Evolutionary conservation across 2,797 vertebrate genomes (phyloP), one percentile per base, ranked within the genome.

Genomic region (Salmo trutta): DNA sequence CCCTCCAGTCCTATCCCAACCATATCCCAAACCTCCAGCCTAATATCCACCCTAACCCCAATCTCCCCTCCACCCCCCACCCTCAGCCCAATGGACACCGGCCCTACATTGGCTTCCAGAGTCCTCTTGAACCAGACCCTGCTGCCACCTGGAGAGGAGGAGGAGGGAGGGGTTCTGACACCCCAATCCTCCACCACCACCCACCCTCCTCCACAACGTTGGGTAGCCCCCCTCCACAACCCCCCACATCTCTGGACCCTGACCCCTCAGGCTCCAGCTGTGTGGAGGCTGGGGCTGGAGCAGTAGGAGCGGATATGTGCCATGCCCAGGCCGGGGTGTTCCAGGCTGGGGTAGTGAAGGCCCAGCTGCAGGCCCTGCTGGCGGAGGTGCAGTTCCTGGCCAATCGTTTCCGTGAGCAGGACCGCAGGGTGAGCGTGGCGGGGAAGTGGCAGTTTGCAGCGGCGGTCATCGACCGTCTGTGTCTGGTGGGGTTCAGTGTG

Each of bases 371-470:
- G 87, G 93, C 89, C 72, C 94, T 96, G 64, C 82, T 95, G 81
- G 90, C 78, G 8, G 95, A 96, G 79, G 91, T 96, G 68, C 94
- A 89, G 78, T 96, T 89, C 70, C 79, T 96, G 36, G 94, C 94
- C 0, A 93, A 94, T 10, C 91, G 93, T 1, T 93, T 95, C 24
- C 91, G 93, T 0, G 93, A 93, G 77, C 94, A 94, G 82, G 95
- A 96, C 12, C 87, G 92, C 78, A 91, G 87, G 29, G 87, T 94
- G 54, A 91, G 89, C 24, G n/a, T 93, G 75, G 83, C 86, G 0
- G 93, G 93, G 82, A 94, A 96, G 90, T 96, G 95, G 95, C 94
- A 95, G 89, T 96, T 96, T 52, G 95, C 94, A 0, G 95, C 94
- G 0, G 94, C 95, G 0, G 94, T 96, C 71, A 92, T 96, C 0